Evolutionary conservation across 2,113 vertebrate genomes (phyloP).

Genomic region (Panthera uncia): DNA sequence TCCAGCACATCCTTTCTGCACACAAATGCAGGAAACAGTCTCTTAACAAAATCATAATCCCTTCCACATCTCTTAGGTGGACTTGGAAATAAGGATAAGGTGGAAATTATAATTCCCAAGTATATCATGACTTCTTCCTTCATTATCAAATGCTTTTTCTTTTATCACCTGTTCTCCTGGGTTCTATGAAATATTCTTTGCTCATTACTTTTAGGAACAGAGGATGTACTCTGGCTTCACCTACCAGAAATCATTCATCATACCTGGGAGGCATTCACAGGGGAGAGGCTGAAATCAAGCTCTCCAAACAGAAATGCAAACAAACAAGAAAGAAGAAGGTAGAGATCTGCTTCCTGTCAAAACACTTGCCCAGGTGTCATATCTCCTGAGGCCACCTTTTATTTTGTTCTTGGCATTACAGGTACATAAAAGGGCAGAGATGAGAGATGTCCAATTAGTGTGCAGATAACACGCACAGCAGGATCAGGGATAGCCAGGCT

Average conservation of each 20-base stretch:
- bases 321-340: not conserved
- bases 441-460: not conserved
- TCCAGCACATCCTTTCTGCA: not conserved
- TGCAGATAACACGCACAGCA: not conserved
- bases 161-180: not conserved
- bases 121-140: not conserved
- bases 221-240: not conserved
- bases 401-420: not conserved
- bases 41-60: not conserved
- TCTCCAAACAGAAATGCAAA: not conserved
- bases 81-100: not conserved
- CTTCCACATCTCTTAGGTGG: no score
- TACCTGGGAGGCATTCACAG: not conserved
- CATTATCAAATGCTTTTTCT: not conserved
- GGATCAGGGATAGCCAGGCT: not conserved
- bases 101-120: not conserved
- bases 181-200: not conserved
- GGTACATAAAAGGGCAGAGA: not conserved
- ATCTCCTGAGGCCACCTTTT: not conserved
- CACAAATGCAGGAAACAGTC: not conserved
- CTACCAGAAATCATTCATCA: not conserved
- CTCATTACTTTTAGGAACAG: not conserved
- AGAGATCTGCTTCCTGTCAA: not conserved
- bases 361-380: not conserved
- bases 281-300: not conserved